Base-by-base conservation (phyloP, 2,113 vertebrate species). In the Prunella fulvescens region DNA sequence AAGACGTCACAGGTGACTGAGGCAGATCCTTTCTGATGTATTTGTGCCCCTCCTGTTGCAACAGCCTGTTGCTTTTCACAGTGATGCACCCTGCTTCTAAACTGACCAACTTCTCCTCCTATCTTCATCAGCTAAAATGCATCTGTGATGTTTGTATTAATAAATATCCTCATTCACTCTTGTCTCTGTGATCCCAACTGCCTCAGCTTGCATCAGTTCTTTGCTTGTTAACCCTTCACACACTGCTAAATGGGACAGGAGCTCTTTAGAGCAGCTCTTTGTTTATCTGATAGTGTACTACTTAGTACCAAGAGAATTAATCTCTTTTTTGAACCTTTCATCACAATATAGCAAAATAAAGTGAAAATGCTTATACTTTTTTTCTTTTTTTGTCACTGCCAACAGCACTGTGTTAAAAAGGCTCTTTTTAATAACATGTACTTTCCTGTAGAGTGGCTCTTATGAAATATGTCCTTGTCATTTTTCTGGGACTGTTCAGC, bases 1-100 rank as follows among this genome's bases (percentile, higher is more conserved):
- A 0, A 1, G 3, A 44, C 0, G 0, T 1, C 22, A 81, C 15
- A 47, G 33, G 57, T 33, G 39, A 37, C 23, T 4, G 42, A 81
- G 37, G 26, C 19, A 51, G 29, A 78, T 56, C 56, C 47, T 71
- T 89, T n/a, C 77, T 18, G 22, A 64, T 8, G 26, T 3, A 2
- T 61, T 62, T 47, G 12, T 5, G 23, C 11, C 53, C 17, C 33
- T 35, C 29, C 64, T 50, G 26, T 28, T 71, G 26, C 51, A 71
- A 25, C 0, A 2, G 33, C 6, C 56, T 6, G 10, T 8, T 60
- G 72, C 42, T 83, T 81, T 65, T 37, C 70, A 39, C 25, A 25
- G 7, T 2, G 40, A 50, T 5, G 3, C 6, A 37, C 33, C 58
- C 40, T 39, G 8, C 45, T 88, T 54, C 39, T 44, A 12, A 29